Percentiles rank a stretch among this genome's conserved stretches.
Evolutionary conservation across 1,140 invertebrate genomes (phyloP).

Genomic region (Cherax destructor): DNA sequence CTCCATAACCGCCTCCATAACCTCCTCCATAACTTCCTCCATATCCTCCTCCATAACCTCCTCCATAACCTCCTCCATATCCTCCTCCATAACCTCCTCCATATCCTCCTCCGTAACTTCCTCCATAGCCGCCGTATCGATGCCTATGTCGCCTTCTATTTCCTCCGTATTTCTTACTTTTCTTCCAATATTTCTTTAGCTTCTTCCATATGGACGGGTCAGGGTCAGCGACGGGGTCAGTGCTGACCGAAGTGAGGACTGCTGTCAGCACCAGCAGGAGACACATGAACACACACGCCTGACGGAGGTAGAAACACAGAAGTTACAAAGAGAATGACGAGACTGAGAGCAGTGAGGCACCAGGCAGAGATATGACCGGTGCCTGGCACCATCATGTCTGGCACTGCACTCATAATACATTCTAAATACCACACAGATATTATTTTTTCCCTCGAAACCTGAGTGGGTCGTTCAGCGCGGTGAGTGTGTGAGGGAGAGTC

Average conservation of each 20-base stretch:
- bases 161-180: not conserved
- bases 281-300: not conserved
- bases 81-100: not conserved
- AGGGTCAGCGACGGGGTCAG: conserved; percentile 3
- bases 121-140: not conserved
- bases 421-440: too few relatives aligned
- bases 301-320: not conserved
- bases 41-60: too few relatives aligned
- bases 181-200: not conserved
- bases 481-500: too few relatives aligned
- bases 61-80: not conserved
- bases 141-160: not conserved
- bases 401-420: too few relatives aligned
- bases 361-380: too few relatives aligned
- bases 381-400: too few relatives aligned
- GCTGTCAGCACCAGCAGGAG: conserved; percentile 5
- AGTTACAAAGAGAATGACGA: too few relatives aligned
- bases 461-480: too few relatives aligned
- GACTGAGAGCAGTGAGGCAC: too few relatives aligned
- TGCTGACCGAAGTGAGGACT: conserved; percentile 5
- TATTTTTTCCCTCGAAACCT: too few relatives aligned
- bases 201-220: not conserved
- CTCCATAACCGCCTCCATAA: too few relatives aligned
- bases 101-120: not conserved
- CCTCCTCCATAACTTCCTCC: too few relatives aligned